Conservation (phyloP, 2,888 invertebrate species). For the Thelaira solivaga region DNA sequence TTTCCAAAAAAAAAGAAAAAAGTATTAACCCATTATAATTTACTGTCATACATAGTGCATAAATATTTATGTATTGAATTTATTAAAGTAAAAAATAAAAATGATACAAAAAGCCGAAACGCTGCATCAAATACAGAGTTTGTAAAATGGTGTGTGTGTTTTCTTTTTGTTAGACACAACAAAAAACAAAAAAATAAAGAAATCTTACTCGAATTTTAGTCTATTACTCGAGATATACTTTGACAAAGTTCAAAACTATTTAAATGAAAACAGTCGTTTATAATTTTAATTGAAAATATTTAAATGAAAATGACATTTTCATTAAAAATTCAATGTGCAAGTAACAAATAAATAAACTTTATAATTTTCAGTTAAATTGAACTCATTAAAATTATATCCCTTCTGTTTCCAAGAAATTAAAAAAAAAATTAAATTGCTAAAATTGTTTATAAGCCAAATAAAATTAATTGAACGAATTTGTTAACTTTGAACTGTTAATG, state of each 20-base stretch:
- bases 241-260: conserved; percentile 70
- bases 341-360: background rate
- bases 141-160: conserved; percentile 39
- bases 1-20: conserved; percentile 2
- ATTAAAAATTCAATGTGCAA: background rate
- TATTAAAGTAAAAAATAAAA: conserved; percentile 5
- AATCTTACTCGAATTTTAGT: conserved; percentile 75
- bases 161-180: conserved; percentile 10
- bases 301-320: conserved; percentile 16
- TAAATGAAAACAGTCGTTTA: conserved; percentile 69
- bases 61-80: background rate
- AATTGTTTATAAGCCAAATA: conserved; percentile 1
- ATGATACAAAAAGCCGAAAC: background rate
- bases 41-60: too few species aligned
- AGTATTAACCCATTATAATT: conserved; percentile 2
- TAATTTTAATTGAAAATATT: conserved; percentile 70
- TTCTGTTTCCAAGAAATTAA: too few species aligned
- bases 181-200: background rate
- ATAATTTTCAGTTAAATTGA: conserved; percentile 29
- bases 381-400: conserved; percentile 55
- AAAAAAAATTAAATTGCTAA: conserved; percentile 27
- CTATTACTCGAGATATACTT: conserved; percentile 76
- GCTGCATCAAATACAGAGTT: conserved; percentile 17
- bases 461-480: conserved; percentile 9
- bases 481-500: conserved; percentile 42